These are phyloP conservation scores for Taenioides sp. DNA, from an alignment of 2,797 vertebrate species.

Conservation along the genomic window DNA sequence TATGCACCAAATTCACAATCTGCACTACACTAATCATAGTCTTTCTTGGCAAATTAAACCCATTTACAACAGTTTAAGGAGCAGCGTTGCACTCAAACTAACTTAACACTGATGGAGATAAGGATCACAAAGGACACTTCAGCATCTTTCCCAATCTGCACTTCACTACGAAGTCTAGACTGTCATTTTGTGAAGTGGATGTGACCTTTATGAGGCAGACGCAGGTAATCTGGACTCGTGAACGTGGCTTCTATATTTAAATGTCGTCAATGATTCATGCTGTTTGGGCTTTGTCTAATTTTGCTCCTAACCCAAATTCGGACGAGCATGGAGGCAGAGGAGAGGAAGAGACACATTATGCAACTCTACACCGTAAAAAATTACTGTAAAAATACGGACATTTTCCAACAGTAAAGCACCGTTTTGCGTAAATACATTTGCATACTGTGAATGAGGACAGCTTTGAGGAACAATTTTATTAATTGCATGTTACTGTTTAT, in stretches of 20 bases:
- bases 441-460: too few species aligned
- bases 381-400: too few species aligned
- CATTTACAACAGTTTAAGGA: constrained; percentile 32
- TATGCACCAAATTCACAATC: constrained; percentile 18
- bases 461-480: too few species aligned
- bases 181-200: not conserved
- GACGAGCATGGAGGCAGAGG: not conserved
- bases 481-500: too few species aligned
- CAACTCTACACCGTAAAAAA: too few species aligned
- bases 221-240: too few species aligned
- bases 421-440: too few species aligned
- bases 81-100: constrained; percentile 30
- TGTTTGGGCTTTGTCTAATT: not conserved
- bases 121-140: constrained; percentile 8
- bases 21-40: constrained; percentile 40
- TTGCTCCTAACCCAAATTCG: constrained; percentile 1
- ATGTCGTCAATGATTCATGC: not conserved
- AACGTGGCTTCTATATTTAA: not conserved
- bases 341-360: constrained; percentile 3
- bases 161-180: not conserved
- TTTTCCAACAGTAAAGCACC: too few species aligned
- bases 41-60: constrained; percentile 33
- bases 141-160: constrained; percentile 21
- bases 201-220: not conserved
- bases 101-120: constrained; percentile 21